Percentiles rank a stretch among this genome's conserved stretches.
Evolutionary conservation across 1,140 invertebrate genomes (phyloP).

Genomic region (Leptinotarsa undecemlineata): DNA sequence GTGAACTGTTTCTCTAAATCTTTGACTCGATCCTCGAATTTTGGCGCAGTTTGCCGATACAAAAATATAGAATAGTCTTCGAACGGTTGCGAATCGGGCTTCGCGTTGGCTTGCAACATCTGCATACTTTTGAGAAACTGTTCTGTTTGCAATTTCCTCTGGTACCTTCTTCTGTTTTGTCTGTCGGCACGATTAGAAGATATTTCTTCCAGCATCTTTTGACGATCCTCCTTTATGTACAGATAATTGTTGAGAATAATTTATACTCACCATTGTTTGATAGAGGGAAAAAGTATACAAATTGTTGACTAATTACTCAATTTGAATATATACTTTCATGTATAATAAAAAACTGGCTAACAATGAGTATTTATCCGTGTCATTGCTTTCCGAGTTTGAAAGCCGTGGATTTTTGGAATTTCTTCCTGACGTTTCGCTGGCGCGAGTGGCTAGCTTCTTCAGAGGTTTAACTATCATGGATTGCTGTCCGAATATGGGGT

Average conservation of each 20-base stretch:
- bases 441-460: no score
- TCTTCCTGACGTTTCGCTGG: no score
- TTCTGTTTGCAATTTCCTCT: conserved; percentile 69
- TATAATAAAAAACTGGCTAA: no score
- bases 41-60: conserved; percentile 72
- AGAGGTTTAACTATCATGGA: no score
- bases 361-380: no score
- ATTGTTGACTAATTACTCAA: no score
- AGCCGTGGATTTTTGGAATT: no score
- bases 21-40: conserved; percentile 78
- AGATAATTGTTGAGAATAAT: conserved; percentile 1
- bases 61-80: conserved; percentile 77
- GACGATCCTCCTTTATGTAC: conserved; percentile 65
- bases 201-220: conserved; percentile 69
- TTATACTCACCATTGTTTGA: neutral
- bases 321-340: no score
- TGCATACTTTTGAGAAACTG: conserved; percentile 79
- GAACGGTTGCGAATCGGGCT: conserved; percentile 63
- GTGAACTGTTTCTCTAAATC: conserved; percentile 72
- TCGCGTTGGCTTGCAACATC: conserved; percentile 71
- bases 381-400: no score
- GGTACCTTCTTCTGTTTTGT: conserved; percentile 66
- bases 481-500: no score
- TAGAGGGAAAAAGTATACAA: no score
- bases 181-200: conserved; percentile 68